Evolutionary conservation across 1,140 invertebrate species (phyloP).

Genomic region (Pantala flavescens): DNA sequence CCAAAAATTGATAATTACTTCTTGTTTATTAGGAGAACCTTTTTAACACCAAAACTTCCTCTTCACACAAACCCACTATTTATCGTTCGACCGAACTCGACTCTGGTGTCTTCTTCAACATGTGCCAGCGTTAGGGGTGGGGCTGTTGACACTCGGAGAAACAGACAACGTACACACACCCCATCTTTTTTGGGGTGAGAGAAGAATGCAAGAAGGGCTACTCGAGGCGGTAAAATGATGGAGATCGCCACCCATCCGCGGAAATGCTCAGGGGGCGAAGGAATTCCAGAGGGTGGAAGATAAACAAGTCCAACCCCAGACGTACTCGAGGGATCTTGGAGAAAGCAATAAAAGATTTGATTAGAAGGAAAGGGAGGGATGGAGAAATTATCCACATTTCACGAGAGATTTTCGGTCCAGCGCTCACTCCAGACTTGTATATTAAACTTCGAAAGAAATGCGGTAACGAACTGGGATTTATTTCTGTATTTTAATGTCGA

Average conservation of each 20-base stretch:
- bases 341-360: background rate
- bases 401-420: too few species aligned
- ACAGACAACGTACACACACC: background rate
- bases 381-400: too few species aligned
- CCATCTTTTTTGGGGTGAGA: background rate
- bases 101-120: background rate
- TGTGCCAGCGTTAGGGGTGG: background rate
- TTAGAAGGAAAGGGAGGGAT: background rate
- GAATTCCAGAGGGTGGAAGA: background rate
- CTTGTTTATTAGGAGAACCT: too few species aligned
- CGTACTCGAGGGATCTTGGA: background rate
- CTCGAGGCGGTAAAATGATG: constrained; percentile 2
- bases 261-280: background rate
- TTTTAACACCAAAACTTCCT: too few species aligned
- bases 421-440: too few species aligned
- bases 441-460: too few species aligned
- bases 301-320: constrained; percentile 4
- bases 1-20: too few species aligned
- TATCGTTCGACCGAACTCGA: background rate
- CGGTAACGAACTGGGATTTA: too few species aligned
- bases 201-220: background rate
- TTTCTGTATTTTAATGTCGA: too few species aligned
- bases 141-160: constrained; percentile 2
- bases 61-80: too few species aligned
- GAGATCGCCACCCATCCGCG: background rate